Conservation (phyloP, 2,888 invertebrate genomes). For the Colletes collaris region DNA sequence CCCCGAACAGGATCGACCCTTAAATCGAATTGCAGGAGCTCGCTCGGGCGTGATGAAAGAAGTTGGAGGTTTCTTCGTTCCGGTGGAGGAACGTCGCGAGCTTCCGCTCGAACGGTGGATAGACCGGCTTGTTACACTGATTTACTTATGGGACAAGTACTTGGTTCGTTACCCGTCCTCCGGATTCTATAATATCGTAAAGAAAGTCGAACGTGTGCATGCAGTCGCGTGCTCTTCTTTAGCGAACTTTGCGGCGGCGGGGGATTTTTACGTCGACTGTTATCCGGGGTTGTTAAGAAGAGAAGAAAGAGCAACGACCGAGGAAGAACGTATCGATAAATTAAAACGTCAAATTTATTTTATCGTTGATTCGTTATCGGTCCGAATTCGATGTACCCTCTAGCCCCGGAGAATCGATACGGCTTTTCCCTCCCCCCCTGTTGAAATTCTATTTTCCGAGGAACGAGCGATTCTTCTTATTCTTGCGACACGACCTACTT, state of each 20-base stretch:
- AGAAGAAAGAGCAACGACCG: conserved; percentile 1
- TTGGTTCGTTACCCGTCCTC: conserved; percentile 70
- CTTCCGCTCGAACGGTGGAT: conserved; percentile 67
- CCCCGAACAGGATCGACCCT: conserved; percentile 60
- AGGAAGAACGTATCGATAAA: conserved; percentile 56
- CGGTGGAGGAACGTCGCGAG: conserved; percentile 52
- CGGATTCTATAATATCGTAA: conserved; percentile 63
- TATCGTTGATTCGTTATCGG: conserved; percentile 63
- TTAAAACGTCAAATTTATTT: conserved; percentile 70
- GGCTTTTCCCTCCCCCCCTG: conserved; percentile 16
- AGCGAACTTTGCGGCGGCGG: conserved; percentile 45
- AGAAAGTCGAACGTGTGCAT: conserved; percentile 52
- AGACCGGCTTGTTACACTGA: conserved; percentile 70
- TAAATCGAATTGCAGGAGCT: conserved; percentile 66
- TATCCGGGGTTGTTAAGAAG: conserved; percentile 31
- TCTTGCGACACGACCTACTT: conserved; percentile 47
- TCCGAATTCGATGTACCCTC: conserved; percentile 41
- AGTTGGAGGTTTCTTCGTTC: conserved; percentile 63
- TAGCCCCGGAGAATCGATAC: conserved; percentile 48
- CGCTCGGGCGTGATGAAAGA: conserved; percentile 64
- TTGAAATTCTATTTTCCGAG: conserved; percentile 40
- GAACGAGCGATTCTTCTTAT: conserved; percentile 47
- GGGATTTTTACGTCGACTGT: conserved; percentile 38
- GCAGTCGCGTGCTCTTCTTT: conserved; percentile 11
- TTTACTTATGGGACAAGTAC: conserved; percentile 68